Conservation (phyloP, 2,888 invertebrate genomes). For the Cybosia mesomella region DNA sequence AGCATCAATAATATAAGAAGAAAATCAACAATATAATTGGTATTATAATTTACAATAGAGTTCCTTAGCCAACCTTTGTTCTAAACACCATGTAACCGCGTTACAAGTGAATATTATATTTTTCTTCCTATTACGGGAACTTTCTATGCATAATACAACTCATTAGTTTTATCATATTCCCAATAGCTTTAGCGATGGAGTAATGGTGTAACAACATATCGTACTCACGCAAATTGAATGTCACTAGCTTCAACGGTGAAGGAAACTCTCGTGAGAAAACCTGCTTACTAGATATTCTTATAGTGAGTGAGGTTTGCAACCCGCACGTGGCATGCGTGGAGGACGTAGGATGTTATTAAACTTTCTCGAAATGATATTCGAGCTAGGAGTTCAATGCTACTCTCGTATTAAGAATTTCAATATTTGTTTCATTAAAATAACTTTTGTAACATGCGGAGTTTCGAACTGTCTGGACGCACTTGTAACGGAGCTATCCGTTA, state of each 20-base stretch:
- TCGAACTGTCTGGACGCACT: too few species aligned
- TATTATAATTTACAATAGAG: too few species aligned
- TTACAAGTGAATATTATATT: neutral
- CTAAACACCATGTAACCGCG: neutral
- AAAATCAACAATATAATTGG: too few species aligned
- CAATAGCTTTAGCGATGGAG: neutral
- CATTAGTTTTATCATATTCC: constrained; percentile 1
- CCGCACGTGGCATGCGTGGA: constrained; percentile 3
- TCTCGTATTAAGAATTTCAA: neutral
- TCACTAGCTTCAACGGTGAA: constrained; percentile 4
- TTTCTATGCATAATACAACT: neutral
- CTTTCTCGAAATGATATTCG: neutral
- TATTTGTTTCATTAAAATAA: neutral
- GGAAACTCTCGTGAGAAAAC: constrained; percentile 2
- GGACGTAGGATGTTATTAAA: neutral
- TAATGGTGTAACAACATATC: constrained; percentile 4
- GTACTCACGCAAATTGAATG: constrained; percentile 4
- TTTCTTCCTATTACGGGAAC: neutral
- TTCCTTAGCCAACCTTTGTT: neutral
- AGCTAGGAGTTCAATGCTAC: neutral
- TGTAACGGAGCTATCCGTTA: too few species aligned
- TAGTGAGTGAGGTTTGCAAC: constrained; percentile 1
- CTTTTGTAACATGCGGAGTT: too few species aligned
- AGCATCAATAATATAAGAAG: too few species aligned
- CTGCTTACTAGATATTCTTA: constrained; percentile 6